These are phyloP conservation scores for Eudasyphora cyanicolor DNA, from an alignment of 2,888 invertebrate genomes.

Conservation along the genomic window DNA sequence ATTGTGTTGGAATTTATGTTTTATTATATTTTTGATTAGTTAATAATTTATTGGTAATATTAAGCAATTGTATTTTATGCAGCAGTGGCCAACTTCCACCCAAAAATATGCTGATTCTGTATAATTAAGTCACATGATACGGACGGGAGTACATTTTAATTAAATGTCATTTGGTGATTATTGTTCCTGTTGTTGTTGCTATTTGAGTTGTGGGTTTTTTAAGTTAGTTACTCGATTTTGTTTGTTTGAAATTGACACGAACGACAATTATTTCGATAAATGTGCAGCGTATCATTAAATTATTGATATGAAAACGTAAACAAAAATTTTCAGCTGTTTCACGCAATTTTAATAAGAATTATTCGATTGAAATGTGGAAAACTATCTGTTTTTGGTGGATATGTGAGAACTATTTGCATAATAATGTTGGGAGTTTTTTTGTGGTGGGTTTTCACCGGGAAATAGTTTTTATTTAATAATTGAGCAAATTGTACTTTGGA, in stretches of 20 bases:
- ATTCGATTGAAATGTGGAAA: not conserved
- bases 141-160: not conserved
- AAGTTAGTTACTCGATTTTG: not conserved
- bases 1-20: not conserved
- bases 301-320: not conserved
- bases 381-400: not conserved
- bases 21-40: not conserved
- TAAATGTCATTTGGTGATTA: not conserved
- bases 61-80: not conserved
- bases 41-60: not conserved
- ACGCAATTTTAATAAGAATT: not conserved
- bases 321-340: not conserved
- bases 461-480: no score
- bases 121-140: slow-evolving; percentile 26
- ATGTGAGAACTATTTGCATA: no score
- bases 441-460: no score
- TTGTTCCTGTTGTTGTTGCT: not conserved
- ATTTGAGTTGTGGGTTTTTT: no score
- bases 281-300: not conserved
- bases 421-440: no score
- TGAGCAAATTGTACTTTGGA: no score
- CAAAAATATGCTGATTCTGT: not conserved
- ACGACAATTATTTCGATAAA: slow-evolving; percentile 2
- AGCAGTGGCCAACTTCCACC: no score
- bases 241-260: not conserved